phyloP scores from a whole-genome alignment of 2,797 vertebrate genomes.

The Macropodus opercularis region DNA sequence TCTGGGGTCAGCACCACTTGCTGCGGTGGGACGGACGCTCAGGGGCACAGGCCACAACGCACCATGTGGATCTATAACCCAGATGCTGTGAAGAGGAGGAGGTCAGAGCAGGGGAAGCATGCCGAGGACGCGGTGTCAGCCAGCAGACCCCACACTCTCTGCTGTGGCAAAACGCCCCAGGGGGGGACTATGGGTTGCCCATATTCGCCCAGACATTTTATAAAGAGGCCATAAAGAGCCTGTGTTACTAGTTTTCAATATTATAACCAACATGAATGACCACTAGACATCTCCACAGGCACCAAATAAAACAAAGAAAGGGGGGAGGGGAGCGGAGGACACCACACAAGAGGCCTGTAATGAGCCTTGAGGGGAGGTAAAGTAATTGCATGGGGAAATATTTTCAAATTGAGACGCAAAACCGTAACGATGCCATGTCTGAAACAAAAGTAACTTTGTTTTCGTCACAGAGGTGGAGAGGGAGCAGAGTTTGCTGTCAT shows the following conservation, averaged over 20 bases:
- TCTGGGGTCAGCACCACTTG: conserved; percentile 50
- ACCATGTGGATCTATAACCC: conserved; percentile 68
- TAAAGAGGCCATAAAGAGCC: conserved; percentile 49
- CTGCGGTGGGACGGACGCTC: conserved; percentile 39
- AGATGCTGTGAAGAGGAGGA: conserved; percentile 72
- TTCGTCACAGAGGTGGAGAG: background rate
- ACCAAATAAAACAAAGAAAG: conserved; percentile 55
- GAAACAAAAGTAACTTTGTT: background rate
- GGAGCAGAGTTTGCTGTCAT: too few species aligned
- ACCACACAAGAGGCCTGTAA: conserved; percentile 39
- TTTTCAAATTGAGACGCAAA: background rate
- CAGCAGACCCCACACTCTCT: conserved; percentile 48
- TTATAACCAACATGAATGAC: conserved; percentile 65
- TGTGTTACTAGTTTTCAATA: conserved; percentile 65
- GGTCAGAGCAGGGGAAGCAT: conserved; percentile 55
- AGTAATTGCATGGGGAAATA: conserved; percentile 17
- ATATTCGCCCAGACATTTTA: conserved; percentile 40
- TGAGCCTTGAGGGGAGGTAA: conserved; percentile 44
- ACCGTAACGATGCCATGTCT: background rate
- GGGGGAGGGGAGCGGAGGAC: conserved; percentile 36
- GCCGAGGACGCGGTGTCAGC: conserved; percentile 51
- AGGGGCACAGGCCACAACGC: conserved; percentile 58
- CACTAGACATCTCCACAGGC: conserved; percentile 54
- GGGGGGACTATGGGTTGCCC: conserved; percentile 45
- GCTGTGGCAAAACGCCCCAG: conserved; percentile 62